phyloP scores from a whole-genome alignment of 2,888 invertebrate species.

The Tenthredo notha region DNA sequence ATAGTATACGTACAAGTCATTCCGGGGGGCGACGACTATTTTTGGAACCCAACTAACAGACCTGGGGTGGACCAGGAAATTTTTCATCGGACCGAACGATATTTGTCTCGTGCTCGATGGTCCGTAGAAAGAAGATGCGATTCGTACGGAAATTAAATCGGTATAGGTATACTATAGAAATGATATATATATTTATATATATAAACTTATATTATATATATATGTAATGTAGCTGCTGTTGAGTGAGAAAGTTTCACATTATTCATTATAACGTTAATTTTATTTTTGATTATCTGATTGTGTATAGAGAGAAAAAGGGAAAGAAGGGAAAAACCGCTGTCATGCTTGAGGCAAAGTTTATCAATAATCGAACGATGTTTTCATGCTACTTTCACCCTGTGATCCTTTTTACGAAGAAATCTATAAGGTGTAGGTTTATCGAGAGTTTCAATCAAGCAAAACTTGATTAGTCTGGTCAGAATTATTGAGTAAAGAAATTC shows the following conservation, averaged over 20 bases:
- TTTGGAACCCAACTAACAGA: not conserved
- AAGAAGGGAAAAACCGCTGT: not conserved
- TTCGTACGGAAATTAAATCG: not conserved
- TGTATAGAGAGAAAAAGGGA: too few relatives aligned
- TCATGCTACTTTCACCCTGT: not conserved
- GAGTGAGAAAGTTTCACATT: not conserved
- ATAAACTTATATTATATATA: too few relatives aligned
- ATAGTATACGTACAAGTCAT: not conserved
- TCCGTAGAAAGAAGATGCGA: not conserved
- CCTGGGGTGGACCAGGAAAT: conserved; percentile 15
- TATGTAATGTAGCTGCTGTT: not conserved
- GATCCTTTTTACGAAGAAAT: not conserved
- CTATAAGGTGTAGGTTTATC: not conserved
- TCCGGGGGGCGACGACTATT: not conserved
- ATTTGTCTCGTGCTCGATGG: not conserved
- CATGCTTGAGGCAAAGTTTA: not conserved
- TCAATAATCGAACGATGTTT: conserved; percentile 10
- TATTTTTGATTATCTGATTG: not conserved
- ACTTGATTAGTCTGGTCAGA: conserved; percentile 41
- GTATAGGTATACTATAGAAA: not conserved
- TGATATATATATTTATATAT: too few relatives aligned
- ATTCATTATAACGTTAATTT: not conserved
- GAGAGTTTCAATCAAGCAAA: conserved; percentile 7
- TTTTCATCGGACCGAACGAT: conserved; percentile 1
- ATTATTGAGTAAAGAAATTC: conserved; percentile 34